Evolutionary conservation across 1,140 invertebrate genomes (phyloP), one percentile per base, ranked within the genome.

Genomic region (Andricus grossulariae): DNA sequence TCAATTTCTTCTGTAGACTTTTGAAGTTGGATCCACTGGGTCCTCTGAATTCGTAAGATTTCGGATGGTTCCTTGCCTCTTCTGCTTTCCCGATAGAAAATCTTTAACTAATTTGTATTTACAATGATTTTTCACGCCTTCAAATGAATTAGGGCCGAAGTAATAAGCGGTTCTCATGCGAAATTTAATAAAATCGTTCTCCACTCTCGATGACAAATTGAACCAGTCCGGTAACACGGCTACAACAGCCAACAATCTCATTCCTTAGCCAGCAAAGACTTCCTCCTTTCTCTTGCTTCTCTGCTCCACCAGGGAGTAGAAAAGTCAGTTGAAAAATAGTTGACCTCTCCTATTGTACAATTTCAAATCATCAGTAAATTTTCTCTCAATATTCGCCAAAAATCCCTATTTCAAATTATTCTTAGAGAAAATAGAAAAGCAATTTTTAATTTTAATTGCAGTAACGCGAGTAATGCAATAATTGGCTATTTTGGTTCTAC

Each of bases 81-180:
- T 75, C 85, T 88, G 80, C 52, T 72, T 70, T 49, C 86, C 88
- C 85, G 75, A 21, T 90, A 83, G 73, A 82, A 89, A 89, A 88
- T 89, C 89, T 90, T 87, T 80, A 78, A 87, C 85, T 90, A 91
- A 91, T 91, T 90, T 90, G 89, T 89, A 90, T 89, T 90, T 88
- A 88, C 85, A 89, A 90, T 85, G 78, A 75, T 86, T 87, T 45
- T 86, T 88, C 83, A 86, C 88, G 84, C 84, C 84, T 88, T 66
- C 74, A 21, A 50, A 84, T 83, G 80, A 84, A 83, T 82, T 80
- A 76, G 79, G n/a, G 74, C 45, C 32, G 21, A 74, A 72, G 71
- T 82, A 84, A 85, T 88, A 80, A 80, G 54, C 71, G 39, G 32
- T 32, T 70, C 10, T 39, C 12, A 8, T 18, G 60, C 49, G 21